Conservation (phyloP, 1,140 invertebrate genomes). For the Holcopasites calliopsidis region DNA sequence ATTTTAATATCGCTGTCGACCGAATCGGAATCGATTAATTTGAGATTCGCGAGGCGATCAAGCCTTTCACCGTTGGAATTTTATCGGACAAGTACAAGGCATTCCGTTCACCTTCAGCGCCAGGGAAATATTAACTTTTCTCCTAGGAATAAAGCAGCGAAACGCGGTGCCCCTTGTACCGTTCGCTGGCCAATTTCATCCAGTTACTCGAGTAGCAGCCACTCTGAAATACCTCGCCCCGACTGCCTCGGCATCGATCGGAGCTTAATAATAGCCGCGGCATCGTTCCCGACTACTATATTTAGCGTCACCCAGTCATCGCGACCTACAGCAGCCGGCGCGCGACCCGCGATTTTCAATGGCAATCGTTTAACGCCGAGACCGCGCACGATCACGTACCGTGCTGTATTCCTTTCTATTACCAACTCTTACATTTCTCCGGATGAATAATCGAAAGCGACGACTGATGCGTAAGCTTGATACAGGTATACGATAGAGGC, state of each 20-base stretch:
- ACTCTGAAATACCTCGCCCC: conserved; percentile 55
- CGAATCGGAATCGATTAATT: neutral
- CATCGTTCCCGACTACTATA: conserved; percentile 62
- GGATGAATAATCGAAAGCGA: neutral
- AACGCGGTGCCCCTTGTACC: neutral
- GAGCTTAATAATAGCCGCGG: conserved; percentile 61
- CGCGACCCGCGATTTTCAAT: conserved; percentile 60
- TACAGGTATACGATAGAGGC: no score
- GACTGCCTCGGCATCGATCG: conserved; percentile 61
- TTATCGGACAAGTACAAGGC: neutral
- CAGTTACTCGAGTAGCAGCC: conserved; percentile 6
- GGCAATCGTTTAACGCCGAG: conserved; percentile 47
- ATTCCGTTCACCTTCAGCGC: neutral
- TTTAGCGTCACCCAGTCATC: conserved; percentile 64
- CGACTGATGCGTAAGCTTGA: no score
- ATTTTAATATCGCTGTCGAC: neutral
- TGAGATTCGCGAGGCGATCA: neutral
- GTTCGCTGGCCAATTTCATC: conserved; percentile 5
- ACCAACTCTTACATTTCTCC: neutral
- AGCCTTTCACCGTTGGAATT: neutral
- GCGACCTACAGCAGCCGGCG: conserved; percentile 59
- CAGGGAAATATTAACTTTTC: neutral
- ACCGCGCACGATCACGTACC: neutral
- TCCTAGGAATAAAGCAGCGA: neutral
- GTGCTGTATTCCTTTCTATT: no score